Conservation (phyloP, 2,888 invertebrate genomes). For the Bellardia bayeri region DNA sequence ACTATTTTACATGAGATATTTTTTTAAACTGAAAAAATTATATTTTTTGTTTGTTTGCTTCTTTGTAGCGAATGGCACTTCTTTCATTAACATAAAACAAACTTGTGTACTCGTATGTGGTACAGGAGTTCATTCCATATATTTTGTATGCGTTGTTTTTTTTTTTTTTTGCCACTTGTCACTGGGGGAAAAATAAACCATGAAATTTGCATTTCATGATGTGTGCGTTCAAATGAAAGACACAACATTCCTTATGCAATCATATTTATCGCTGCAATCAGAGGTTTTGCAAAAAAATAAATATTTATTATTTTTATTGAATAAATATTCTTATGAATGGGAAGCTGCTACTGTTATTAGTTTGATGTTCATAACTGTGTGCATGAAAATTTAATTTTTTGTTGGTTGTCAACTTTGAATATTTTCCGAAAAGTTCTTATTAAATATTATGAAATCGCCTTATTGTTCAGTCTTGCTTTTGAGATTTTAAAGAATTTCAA, state of each 20-base stretch:
- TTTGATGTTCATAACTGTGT: too few relatives aligned
- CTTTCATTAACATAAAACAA: conserved; percentile 42
- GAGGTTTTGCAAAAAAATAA: neutral
- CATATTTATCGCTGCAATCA: neutral
- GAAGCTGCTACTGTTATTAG: neutral
- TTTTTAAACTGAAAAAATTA: conserved; percentile 36
- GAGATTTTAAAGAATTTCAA: too few relatives aligned
- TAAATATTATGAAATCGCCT: too few relatives aligned
- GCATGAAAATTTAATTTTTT: too few relatives aligned
- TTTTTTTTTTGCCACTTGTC: conserved; percentile 11
- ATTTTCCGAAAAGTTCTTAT: too few relatives aligned
- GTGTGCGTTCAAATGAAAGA: neutral
- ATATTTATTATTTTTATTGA: conserved; percentile 6
- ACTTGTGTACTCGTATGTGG: neutral
- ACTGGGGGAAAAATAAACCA: conserved; percentile 22
- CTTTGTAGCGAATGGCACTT: conserved; percentile 20
- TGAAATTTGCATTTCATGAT: conserved; percentile 36
- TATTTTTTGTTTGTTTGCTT: conserved; percentile 16
- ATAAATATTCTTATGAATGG: neutral
- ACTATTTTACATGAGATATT: conserved; percentile 20
- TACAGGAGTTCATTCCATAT: neutral
- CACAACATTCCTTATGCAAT: neutral
- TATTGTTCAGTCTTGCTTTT: too few relatives aligned
- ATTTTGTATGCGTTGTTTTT: neutral
- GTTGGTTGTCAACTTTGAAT: too few relatives aligned